Evolutionary conservation across 1,140 invertebrate genomes (phyloP).

Genomic region (Eueides isabella): DNA sequence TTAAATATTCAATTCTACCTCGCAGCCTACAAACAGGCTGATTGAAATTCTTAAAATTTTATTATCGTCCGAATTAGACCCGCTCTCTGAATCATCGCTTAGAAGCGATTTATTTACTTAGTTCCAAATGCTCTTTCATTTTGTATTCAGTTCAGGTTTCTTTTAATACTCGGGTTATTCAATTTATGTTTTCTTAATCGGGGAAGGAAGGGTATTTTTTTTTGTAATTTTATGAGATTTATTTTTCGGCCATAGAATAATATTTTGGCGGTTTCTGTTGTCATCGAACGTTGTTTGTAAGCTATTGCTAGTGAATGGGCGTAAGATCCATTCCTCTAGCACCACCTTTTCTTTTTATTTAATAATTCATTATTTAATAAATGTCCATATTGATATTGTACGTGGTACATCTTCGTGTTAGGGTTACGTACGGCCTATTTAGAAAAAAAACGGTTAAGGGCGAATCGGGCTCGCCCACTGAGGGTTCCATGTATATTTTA

Average conservation of each 20-base stretch:
- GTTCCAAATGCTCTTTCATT: constrained; percentile 41
- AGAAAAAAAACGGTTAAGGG: too few species aligned
- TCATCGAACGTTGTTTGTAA: too few species aligned
- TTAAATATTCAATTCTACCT: too few species aligned
- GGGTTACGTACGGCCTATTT: too few species aligned
- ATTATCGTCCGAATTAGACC: constrained; percentile 39
- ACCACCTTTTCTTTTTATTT: too few species aligned
- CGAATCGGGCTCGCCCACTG: too few species aligned
- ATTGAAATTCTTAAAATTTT: constrained; percentile 33
- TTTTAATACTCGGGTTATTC: constrained; percentile 14
- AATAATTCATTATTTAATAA: too few species aligned
- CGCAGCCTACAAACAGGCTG: not conserved
- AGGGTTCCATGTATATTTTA: too few species aligned
- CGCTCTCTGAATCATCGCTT: constrained; percentile 46
- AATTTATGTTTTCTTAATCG: constrained; percentile 20
- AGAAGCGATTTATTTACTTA: constrained; percentile 42
- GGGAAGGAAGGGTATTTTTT: not conserved
- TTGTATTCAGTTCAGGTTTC: constrained; percentile 13
- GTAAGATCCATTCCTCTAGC: too few species aligned
- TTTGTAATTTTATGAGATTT: constrained; percentile 2
- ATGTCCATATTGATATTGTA: too few species aligned
- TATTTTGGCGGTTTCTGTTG: not conserved
- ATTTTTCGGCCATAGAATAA: not conserved
- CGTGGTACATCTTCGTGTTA: too few species aligned
- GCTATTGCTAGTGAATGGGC: too few species aligned